Evolutionary conservation across 2,888 invertebrate genomes (phyloP).

Genomic region (Plebejus anna): DNA sequence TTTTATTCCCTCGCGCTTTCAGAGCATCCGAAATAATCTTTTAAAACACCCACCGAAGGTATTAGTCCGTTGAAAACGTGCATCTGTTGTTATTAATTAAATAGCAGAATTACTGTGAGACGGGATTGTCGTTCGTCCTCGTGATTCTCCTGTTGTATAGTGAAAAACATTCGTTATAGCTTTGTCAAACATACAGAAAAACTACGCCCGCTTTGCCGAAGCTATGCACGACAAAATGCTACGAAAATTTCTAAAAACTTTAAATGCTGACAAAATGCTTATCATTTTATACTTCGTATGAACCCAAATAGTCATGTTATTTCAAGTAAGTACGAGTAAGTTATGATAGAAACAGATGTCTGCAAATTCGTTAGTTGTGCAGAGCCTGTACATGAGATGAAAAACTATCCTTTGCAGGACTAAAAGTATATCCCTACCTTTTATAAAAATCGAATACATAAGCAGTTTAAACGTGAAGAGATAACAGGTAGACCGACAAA

Average conservation of each 20-base stretch:
- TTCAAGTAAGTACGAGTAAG: no score
- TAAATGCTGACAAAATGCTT: background rate
- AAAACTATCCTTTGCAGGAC: background rate
- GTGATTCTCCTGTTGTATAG: background rate
- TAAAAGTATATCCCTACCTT: background rate
- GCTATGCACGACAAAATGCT: background rate
- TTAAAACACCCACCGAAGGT: slow-evolving; percentile 11
- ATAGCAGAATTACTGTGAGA: slow-evolving; percentile 9
- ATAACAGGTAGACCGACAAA: background rate
- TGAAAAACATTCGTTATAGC: background rate
- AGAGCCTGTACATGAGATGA: background rate
- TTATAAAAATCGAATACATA: background rate
- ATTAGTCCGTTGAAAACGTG: slow-evolving; percentile 7
- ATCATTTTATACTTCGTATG: background rate
- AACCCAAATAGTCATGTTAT: no score
- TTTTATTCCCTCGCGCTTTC: slow-evolving; percentile 25
- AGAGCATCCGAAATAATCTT: slow-evolving; percentile 19
- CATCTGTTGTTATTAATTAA: slow-evolving; percentile 13
- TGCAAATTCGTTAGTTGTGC: no score
- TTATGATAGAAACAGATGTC: no score
- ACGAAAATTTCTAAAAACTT: background rate
- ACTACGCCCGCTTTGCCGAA: background rate
- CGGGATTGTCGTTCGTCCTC: background rate
- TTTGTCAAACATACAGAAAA: background rate
- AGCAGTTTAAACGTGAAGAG: background rate